A percentile compares a stretch with the other conserved stretches of the same genome.
Conservation (phyloP, 2,888 invertebrate species). For the Chironomus tentans region DNA sequence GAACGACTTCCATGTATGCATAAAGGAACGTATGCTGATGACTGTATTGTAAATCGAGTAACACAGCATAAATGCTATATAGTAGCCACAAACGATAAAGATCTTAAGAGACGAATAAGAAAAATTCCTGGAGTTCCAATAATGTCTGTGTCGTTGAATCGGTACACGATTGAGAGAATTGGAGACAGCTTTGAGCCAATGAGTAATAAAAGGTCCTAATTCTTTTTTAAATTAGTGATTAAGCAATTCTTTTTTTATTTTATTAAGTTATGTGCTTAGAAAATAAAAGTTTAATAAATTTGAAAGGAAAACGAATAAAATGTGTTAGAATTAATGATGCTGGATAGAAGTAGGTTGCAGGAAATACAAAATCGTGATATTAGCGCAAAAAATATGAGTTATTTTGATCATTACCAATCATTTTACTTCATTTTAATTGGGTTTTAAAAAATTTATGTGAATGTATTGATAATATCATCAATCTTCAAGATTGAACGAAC, state of each 20-base stretch:
- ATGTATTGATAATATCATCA: conserved; percentile 78
- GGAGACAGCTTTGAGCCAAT: conserved; percentile 81
- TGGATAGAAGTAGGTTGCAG: too few relatives aligned
- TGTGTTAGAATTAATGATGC: too few relatives aligned
- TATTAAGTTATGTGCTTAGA: neutral
- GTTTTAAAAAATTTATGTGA: conserved; percentile 10
- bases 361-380: neutral
- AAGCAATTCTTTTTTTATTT: neutral
- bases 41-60: conserved; percentile 91
- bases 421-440: neutral
- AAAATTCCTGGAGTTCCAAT: conserved; percentile 99
- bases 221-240: neutral
- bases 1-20: conserved; percentile 88
- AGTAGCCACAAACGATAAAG: conserved; percentile 98
- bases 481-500: conserved; percentile 97
- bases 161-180: conserved; percentile 95
- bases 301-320: neutral
- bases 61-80: conserved; percentile 99
- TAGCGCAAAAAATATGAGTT: neutral
- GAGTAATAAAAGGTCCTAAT: neutral
- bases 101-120: conserved; percentile 85
- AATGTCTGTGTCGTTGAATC: conserved; percentile 90
- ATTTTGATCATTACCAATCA: neutral
- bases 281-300: neutral
- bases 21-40: conserved; percentile 98